Base-by-base conservation (phyloP, 2,888 invertebrate species). In the Seira musarum region DNA sequence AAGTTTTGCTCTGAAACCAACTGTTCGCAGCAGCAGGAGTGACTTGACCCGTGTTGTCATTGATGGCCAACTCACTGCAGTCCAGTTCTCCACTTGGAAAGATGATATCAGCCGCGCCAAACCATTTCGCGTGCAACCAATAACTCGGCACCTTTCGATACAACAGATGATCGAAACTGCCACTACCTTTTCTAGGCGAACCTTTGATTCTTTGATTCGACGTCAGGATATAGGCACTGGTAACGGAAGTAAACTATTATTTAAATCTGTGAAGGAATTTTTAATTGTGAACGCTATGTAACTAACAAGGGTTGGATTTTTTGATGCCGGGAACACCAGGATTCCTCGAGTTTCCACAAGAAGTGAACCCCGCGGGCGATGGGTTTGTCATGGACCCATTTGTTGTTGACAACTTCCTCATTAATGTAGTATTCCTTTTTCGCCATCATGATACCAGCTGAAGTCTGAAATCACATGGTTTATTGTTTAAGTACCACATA, bases 251-350 rank as follows among this genome's bases (percentile, higher is more conserved):
- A 19, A 5, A 30, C 30, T 30, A 2, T 30, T 30, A 5, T 5
- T 30, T 5, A 30, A 8, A 30, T 5, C 30, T 30, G 30, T 30
- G 8, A 30, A 30, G 3, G 30, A 30, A 2, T 30, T 8, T 30
- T 30, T n/a, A n/a, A n/a, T n/a, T n/a, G n/a, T n/a, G n/a, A 40
- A 40, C 13, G 6, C 40, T 13, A 40, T 22, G 1, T n/a, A 2
- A 25, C 57, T 65, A 60, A 74, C 74, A 35, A 57, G 0, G 68
- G 60, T 13, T 57, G 67, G 17, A 76, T 25, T 10, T 68, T 53
- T 0, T 24, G 15, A 53, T 76, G 76, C 6, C 64, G 46, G 30
- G 30, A 60, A 53, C 75, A 75, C 67, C 68, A 75, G 25, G 67
- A 75, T 30, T 75, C 75, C 0, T 13, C 10, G 19, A 76, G 1